These are phyloP conservation scores for Agrochola macilenta DNA, from an alignment of 2,888 invertebrate species.

Conservation along the genomic window DNA sequence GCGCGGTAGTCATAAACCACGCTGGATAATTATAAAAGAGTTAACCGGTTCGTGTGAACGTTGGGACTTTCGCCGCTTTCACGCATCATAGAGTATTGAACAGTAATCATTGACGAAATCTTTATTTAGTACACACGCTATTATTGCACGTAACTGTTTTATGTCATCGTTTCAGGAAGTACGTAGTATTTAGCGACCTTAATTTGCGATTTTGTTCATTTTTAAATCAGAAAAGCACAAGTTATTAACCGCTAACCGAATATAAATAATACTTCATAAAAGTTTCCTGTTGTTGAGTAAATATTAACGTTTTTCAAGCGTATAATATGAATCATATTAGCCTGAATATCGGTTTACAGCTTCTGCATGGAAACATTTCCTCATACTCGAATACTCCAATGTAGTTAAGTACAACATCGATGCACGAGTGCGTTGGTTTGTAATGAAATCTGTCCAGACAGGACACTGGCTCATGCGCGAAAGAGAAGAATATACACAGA, in stretches of 20 bases:
- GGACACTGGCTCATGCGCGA: constrained; percentile 74
- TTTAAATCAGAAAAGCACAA: not conserved
- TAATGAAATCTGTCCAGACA: constrained; percentile 82
- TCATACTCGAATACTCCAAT: constrained; percentile 21
- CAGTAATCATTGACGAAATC: constrained; percentile 80
- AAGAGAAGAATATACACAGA: constrained; percentile 70
- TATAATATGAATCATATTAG: constrained; percentile 42
- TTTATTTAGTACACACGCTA: constrained; percentile 73
- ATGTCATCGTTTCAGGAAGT: constrained; percentile 38
- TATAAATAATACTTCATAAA: not conserved
- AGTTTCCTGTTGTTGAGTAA: constrained; percentile 68
- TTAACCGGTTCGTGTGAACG: constrained; percentile 80
- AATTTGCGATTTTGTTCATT: not conserved
- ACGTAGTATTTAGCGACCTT: constrained; percentile 8
- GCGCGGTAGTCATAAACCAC: constrained; percentile 65
- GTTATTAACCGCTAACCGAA: not conserved
- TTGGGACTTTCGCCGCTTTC: constrained; percentile 87
- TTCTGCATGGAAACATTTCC: constrained; percentile 46
- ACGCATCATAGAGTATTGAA: constrained; percentile 77
- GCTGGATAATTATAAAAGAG: constrained; percentile 77
- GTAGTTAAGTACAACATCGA: constrained; percentile 27
- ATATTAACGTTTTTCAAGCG: constrained; percentile 44
- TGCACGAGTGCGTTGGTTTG: constrained; percentile 64
- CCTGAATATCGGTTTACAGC: constrained; percentile 15
- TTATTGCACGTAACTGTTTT: constrained; percentile 55